Evolutionary conservation across 2,888 invertebrate genomes (phyloP).

Genomic region (Lochmaea crataegi): DNA sequence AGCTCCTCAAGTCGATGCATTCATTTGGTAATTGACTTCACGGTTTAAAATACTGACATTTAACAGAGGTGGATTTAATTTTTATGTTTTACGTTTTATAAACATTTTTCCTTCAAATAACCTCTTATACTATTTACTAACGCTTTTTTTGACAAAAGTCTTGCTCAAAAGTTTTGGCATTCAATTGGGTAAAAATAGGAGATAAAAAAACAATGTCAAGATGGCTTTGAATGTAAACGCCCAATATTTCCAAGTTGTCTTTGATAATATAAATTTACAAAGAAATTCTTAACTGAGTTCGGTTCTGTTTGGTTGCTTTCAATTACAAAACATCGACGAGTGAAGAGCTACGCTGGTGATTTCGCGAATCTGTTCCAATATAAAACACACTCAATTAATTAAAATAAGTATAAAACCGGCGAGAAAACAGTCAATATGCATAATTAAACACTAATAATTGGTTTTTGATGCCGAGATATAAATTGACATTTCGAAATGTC

Average conservation of each 20-base stretch:
- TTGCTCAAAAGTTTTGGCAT: no score
- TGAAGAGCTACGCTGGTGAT: slow-evolving; percentile 5
- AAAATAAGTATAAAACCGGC: slow-evolving; percentile 37
- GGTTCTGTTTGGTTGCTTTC: not conserved
- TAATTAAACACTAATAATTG: slow-evolving; percentile 56
- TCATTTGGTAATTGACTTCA: not conserved
- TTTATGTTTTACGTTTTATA: no score
- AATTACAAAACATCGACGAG: slow-evolving; percentile 14
- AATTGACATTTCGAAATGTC: slow-evolving; percentile 57
- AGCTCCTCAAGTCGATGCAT: not conserved
- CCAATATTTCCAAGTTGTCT: no score
- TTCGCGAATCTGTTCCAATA: slow-evolving; percentile 18
- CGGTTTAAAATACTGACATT: no score
- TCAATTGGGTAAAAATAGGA: no score
- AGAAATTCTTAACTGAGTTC: not conserved
- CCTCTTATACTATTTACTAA: no score
- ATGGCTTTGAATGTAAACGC: no score
- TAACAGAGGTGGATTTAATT: no score
- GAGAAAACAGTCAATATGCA: slow-evolving; percentile 42
- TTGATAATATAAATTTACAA: no score
- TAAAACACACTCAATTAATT: slow-evolving; percentile 44
- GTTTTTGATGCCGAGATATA: slow-evolving; percentile 53
- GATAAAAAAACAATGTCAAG: no score
- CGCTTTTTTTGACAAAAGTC: no score
- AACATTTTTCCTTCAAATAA: no score